Base-by-base conservation (phyloP, 1,140 invertebrate species). In the Notospermus geniculatus region DNA sequence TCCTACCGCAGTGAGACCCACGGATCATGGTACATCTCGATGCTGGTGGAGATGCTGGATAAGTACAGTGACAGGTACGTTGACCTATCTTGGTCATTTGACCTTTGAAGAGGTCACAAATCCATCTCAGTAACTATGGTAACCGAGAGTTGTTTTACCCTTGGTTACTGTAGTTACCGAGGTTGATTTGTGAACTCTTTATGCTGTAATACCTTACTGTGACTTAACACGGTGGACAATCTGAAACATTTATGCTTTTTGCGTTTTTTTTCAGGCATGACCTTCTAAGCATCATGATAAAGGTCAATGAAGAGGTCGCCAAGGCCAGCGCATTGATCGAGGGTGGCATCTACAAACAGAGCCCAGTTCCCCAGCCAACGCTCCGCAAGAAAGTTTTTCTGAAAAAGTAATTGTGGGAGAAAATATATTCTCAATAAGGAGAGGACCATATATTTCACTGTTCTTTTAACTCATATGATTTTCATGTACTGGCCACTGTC, bases 21-120 rank as follows among this genome's bases (percentile, higher is more conserved):
- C 2, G 74, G 74, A 43, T 71, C 73, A 1, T 76, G 72, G 67
- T 76, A 72, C 54, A 74, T 76, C 62, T 68, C 61, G 11, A 68
- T 60, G 50, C 65, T 74, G 25, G 56, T 54, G 1, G 65, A 71
- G 41, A 54, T 55, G 19, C 55, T 74, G 13, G 53, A 68, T 25
- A 67, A 66, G 58, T 61, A 70, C 63, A 65, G 63, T 19, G 32
- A 64, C 25, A 66, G 59, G 73, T 75, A 62, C n/a, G n/a, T n/a
- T 43, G 65, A 1, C 1, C 17, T 45, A 15, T 1, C 41, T 22
- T 4, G 22, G 17, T 57, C 1, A 9, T 53, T n/a, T n/a, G n/a
- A n/a, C n/a, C n/a, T n/a, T n/a, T n/a, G n/a, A n/a, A n/a, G n/a
- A n/a, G n/a, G n/a, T n/a, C n/a, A n/a, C n/a, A n/a, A n/a, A n/a